Percentiles rank a stretch among this genome's conserved stretches.
Conservation (phyloP, 2,113 vertebrate species). For the Lepus timidus region DNA sequence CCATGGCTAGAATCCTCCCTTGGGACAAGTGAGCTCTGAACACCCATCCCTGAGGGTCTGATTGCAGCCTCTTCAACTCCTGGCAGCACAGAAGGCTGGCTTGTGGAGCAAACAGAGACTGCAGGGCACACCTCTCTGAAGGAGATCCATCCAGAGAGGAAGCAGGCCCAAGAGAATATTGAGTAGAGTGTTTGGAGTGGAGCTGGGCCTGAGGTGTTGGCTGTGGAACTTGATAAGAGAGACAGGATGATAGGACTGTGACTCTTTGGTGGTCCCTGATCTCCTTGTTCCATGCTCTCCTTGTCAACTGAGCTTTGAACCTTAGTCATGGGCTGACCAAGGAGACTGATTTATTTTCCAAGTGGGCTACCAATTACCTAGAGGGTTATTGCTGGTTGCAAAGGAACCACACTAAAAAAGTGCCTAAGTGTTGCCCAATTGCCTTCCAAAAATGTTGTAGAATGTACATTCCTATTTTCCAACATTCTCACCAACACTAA, state of each 20-base stretch:
- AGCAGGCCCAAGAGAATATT: not conserved
- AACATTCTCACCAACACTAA: not conserved
- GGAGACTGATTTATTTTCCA: not conserved
- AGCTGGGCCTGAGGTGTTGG: not conserved
- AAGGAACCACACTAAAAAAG: not conserved
- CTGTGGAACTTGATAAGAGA: not conserved
- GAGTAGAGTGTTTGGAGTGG: not conserved
- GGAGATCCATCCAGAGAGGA: not conserved
- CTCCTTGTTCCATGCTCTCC: rapidly evolving
- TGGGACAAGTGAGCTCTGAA: not conserved
- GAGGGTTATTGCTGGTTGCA: not conserved
- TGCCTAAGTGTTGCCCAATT: not conserved
- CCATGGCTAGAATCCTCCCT: not conserved
- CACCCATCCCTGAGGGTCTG: not conserved
- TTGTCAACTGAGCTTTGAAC: not conserved
- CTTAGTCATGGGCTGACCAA: not conserved
- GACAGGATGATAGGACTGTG: not conserved
- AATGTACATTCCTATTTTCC: too few species aligned
- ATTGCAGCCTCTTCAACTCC: not conserved
- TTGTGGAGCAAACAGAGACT: not conserved
- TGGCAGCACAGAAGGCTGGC: not conserved
- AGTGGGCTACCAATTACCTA: not conserved
- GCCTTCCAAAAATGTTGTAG: not conserved
- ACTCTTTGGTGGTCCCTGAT: not conserved
- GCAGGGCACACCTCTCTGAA: not conserved